Evolutionary conservation across 2,888 invertebrate species (phyloP).

Genomic region (Nephrocerus scutellatus): DNA sequence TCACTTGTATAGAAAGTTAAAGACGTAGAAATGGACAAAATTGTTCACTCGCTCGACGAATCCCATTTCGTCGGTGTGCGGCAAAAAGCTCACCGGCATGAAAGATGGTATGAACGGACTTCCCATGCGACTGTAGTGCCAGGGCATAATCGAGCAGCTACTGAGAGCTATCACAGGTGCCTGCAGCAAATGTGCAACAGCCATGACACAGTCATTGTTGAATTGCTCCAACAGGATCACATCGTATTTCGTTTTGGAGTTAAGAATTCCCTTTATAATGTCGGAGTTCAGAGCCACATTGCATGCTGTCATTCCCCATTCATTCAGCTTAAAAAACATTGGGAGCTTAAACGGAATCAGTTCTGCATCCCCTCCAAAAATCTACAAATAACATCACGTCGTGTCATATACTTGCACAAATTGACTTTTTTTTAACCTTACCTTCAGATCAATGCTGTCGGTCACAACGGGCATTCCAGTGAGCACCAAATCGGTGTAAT

Average conservation of each 20-base stretch:
- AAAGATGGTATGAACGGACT: slow-evolving; percentile 53
- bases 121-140: slow-evolving; percentile 51
- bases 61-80: slow-evolving; percentile 44
- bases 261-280: slow-evolving; percentile 26
- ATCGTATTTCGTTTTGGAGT: slow-evolving; percentile 52
- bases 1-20: slow-evolving; percentile 32
- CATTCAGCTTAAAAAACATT: slow-evolving; percentile 36
- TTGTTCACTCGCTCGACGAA: slow-evolving; percentile 48
- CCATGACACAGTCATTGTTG: slow-evolving; percentile 61
- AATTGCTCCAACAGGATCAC: slow-evolving; percentile 61
- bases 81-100: slow-evolving; percentile 50
- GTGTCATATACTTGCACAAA: not conserved
- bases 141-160: slow-evolving; percentile 55
- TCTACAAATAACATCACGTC: slow-evolving; percentile 12
- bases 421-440: slow-evolving; percentile 15
- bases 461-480: slow-evolving; percentile 31
- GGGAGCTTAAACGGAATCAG: slow-evolving; percentile 28
- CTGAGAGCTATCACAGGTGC: slow-evolving; percentile 55
- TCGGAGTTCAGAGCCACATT: slow-evolving; percentile 32
- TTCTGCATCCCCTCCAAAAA: slow-evolving; percentile 17
- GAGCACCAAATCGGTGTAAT: slow-evolving; percentile 37
- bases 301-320: slow-evolving; percentile 34
- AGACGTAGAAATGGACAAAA: slow-evolving; percentile 29
- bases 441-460: slow-evolving; percentile 34
- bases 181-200: slow-evolving; percentile 55